Evolutionary conservation across 2,797 vertebrate genomes (phyloP), one percentile per base, ranked within the genome.

Genomic region (Oryzias dopingdopingensis): DNA sequence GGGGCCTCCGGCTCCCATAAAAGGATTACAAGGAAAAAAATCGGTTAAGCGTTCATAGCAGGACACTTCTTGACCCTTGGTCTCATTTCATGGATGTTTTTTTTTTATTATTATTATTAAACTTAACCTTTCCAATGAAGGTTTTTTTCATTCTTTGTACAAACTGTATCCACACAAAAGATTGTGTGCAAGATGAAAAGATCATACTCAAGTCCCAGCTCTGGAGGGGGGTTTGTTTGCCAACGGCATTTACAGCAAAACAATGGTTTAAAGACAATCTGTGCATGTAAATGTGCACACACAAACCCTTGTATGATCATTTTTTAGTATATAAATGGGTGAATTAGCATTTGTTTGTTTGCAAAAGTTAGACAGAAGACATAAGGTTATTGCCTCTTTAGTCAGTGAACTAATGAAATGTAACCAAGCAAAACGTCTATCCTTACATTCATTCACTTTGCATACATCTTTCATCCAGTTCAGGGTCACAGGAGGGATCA

Each of bases 121-220:
- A 86, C 72, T 73, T 81, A 82, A 89, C 88, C 82, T 89, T 88
- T 86, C 81, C 59, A 46, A 52, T 52, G 48, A 74, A 55, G 77
- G 56, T 67, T 56, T 70, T 70, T 81, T 67, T 67, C 2, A 65
- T 72, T 67, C 69, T 81, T 67, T 74, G 43, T 52, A 65, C 67
- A 65, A 44, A 69, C 55, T 64, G 29, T 24, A 55, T 64, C 62
- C 49, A 77, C 62, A 75, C 65, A 71, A 80, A 59, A 57, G 75
- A 82, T 78, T 48, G 59, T 53, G 32, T 56, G 29, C 66, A 73
- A 71, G 60, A 74, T 8, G 24, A 68, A 62, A 76, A 66, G 72
- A 80, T 78, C 76, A 69, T 50, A 64, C 53, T 12, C 32, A 37
- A 37, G 32, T 12, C 12, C 32, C 32, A 37, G 10, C 32, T 13